These are phyloP conservation scores for Nasonia vitripennis DNA, from an alignment of 1,140 invertebrate species.

Conservation along the genomic window DNA sequence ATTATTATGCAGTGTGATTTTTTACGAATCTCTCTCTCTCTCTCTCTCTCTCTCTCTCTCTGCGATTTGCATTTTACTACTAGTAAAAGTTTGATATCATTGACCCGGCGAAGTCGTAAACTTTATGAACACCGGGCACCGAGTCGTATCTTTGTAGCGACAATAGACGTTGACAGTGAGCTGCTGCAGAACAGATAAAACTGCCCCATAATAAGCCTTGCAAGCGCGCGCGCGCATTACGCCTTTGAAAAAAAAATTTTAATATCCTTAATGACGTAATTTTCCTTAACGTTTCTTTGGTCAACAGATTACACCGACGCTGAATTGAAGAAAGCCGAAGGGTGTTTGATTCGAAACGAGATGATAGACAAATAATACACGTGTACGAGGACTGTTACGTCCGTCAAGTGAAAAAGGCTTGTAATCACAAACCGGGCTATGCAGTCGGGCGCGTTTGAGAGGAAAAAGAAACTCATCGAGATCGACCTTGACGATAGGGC, in stretches of 20 bases:
- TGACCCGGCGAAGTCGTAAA: neutral
- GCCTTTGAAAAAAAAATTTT: neutral
- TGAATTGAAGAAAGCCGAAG: too few relatives aligned
- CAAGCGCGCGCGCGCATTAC: too few relatives aligned
- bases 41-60: neutral
- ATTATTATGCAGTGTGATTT: neutral
- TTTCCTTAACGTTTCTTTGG: neutral
- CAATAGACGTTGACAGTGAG: neutral
- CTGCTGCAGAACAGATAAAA: neutral
- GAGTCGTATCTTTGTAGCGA: neutral
- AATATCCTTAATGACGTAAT: neutral
- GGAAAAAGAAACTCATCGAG: conserved; percentile 30
- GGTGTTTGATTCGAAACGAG: too few relatives aligned
- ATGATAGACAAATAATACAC: too few relatives aligned
- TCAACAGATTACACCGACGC: neutral
- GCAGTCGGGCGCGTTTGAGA: neutral
- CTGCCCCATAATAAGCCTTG: neutral
- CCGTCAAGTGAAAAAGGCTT: neutral
- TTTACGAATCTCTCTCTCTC: neutral
- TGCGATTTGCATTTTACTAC: neutral
- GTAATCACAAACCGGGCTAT: neutral
- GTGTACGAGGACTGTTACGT: neutral
- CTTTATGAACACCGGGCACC: neutral
- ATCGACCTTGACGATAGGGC: conserved; percentile 36
- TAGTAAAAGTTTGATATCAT: conserved; percentile 5